phyloP scores from a whole-genome alignment of 2,797 vertebrate genomes.

The Gymnoscopelus microlampas region DNA sequence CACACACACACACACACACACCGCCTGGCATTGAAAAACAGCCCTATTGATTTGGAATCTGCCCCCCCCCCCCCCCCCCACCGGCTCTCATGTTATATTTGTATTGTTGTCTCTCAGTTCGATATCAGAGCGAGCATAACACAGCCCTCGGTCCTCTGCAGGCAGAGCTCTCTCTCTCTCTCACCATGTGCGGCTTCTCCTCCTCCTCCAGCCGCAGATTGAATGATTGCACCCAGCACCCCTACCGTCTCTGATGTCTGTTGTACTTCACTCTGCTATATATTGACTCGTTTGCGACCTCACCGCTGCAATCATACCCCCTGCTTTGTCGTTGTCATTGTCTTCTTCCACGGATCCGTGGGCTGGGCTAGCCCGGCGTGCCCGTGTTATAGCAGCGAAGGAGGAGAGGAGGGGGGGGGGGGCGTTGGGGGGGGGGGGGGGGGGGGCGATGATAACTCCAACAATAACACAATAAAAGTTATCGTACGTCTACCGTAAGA shows the following conservation, averaged over 20 bases:
- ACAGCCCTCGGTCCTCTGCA: conserved; percentile 56
- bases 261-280: conserved; percentile 64
- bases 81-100: conserved; percentile 64
- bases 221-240: conserved; percentile 71
- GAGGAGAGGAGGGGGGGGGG: too few relatives aligned
- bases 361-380: not conserved
- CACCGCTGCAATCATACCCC: conserved; percentile 12
- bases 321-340: conserved; percentile 2
- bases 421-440: too few relatives aligned
- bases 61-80: conserved; percentile 42
- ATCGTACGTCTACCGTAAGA: conserved; percentile 4
- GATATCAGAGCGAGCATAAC: conserved; percentile 63
- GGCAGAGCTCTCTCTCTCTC: conserved; percentile 72
- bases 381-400: too few relatives aligned
- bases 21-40: conserved; percentile 71
- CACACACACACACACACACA: conserved; percentile 26
- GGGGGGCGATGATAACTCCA: too few relatives aligned
- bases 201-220: conserved; percentile 46
- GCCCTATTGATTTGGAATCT: conserved; percentile 75
- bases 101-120: conserved; percentile 75
- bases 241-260: conserved; percentile 53
- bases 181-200: not conserved
- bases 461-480: conserved; percentile 29
- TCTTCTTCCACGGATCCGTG: conserved; percentile 15
- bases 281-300: conserved; percentile 68